These are phyloP conservation scores for Seriola dumerili DNA, from an alignment of 2,113 vertebrate species.

Conservation along the genomic window DNA sequence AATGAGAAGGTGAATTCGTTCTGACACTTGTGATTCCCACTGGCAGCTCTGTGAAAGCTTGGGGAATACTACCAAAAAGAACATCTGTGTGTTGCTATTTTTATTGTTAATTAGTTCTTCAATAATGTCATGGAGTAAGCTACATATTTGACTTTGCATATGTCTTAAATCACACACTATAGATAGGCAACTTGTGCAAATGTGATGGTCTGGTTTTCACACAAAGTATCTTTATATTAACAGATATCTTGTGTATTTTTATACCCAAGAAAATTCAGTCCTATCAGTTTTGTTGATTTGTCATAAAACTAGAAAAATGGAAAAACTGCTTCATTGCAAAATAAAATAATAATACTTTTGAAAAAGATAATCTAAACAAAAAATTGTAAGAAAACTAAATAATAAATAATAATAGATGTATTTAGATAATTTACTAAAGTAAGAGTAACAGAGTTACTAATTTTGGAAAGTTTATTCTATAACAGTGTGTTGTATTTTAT, in stretches of 20 bases:
- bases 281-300: neutral
- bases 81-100: conserved; percentile 40
- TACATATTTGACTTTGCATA: conserved; percentile 22
- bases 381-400: no score
- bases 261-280: neutral
- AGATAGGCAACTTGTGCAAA: neutral
- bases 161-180: neutral
- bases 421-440: neutral
- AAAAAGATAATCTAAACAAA: no score
- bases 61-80: conserved; percentile 32
- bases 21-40: conserved; percentile 35
- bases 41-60: conserved; percentile 14
- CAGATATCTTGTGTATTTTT: neutral
- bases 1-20: conserved; percentile 37
- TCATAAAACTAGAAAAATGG: neutral
- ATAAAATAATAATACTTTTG: neutral
- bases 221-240: neutral
- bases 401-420: neutral
- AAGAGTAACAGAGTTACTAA: neutral
- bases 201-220: neutral
- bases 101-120: conserved; percentile 50
- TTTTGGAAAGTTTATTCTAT: neutral
- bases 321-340: neutral
- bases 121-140: neutral
- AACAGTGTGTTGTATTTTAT: no score